A percentile compares a stretch with the other conserved stretches of the same genome.
Conservation (phyloP, 2,888 invertebrate species). For the Blastobasis lacticolella region DNA sequence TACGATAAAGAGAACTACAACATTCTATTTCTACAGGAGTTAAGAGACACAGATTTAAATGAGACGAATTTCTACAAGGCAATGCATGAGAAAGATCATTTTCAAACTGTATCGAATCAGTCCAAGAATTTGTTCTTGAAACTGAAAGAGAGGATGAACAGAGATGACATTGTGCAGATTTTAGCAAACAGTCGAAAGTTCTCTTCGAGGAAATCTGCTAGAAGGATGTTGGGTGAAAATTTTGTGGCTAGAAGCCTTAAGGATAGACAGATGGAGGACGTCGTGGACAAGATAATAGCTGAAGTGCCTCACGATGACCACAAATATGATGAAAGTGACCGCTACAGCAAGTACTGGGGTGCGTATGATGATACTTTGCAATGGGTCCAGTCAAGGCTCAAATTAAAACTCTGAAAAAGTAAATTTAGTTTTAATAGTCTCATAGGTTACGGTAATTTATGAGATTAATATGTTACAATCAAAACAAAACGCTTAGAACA, state of each 20-base stretch:
- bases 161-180: slow-evolving; percentile 49
- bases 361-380: slow-evolving; percentile 7
- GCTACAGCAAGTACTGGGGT: slow-evolving; percentile 55
- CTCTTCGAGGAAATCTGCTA: slow-evolving; percentile 25
- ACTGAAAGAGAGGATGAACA: slow-evolving; percentile 53
- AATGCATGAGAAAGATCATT: slow-evolving; percentile 41
- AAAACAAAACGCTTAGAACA: no score
- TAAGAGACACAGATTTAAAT: slow-evolving; percentile 32
- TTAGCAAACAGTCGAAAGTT: slow-evolving; percentile 21
- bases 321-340: slow-evolving; percentile 23
- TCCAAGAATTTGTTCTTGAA: slow-evolving; percentile 46
- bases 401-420: no score
- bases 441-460: no score
- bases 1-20: slow-evolving; percentile 34
- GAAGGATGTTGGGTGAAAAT: slow-evolving; percentile 32
- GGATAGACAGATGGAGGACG: slow-evolving; percentile 29
- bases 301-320: slow-evolving; percentile 43
- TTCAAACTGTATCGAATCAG: slow-evolving; percentile 26
- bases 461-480: no score
- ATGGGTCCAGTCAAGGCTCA: no score
- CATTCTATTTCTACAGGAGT: slow-evolving; percentile 32
- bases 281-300: slow-evolving; percentile 48
- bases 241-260: slow-evolving; percentile 14
- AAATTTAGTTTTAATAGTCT: no score
- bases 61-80: slow-evolving; percentile 48